These are phyloP conservation scores for Phalacrocorax pelagicus DNA, from an alignment of 2,113 vertebrate genomes.

Conservation along the genomic window DNA sequence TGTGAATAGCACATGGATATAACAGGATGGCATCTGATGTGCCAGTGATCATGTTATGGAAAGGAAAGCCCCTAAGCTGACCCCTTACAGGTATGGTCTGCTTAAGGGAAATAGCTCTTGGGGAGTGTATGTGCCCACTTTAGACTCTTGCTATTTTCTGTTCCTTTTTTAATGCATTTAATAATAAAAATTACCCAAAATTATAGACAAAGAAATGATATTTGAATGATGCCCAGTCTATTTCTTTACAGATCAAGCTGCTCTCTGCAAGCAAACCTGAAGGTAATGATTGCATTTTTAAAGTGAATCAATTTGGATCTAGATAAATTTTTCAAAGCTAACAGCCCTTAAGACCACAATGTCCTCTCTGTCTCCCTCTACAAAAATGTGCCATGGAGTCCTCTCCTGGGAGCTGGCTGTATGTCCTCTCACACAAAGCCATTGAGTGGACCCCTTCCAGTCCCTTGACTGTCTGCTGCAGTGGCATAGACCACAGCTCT, in stretches of 20 bases:
- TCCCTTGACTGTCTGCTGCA: neutral
- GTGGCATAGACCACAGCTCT: neutral
- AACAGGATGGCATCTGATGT: neutral
- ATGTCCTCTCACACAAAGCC: fast-evolving
- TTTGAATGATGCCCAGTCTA: neutral
- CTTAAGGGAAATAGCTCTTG: neutral
- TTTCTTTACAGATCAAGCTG: constrained; percentile 68
- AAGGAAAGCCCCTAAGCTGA: neutral
- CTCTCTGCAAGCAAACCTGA: constrained; percentile 52
- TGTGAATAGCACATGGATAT: fast-evolving
- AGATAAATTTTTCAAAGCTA: neutral
- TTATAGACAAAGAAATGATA: neutral
- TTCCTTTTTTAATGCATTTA: neutral
- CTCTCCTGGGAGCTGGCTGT: neutral
- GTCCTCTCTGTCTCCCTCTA: neutral
- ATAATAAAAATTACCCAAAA: neutral
- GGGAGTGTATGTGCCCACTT: neutral
- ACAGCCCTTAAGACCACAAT: neutral
- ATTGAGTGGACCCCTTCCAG: neutral
- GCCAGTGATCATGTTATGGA: neutral
- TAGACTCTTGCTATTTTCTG: neutral
- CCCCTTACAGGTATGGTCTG: neutral
- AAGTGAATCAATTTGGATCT: neutral
- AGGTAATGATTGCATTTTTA: constrained; percentile 24
- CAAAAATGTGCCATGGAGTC: fast-evolving